phyloP scores from a whole-genome alignment of 2,113 vertebrate species.

The Microcebus tavaratra region DNA sequence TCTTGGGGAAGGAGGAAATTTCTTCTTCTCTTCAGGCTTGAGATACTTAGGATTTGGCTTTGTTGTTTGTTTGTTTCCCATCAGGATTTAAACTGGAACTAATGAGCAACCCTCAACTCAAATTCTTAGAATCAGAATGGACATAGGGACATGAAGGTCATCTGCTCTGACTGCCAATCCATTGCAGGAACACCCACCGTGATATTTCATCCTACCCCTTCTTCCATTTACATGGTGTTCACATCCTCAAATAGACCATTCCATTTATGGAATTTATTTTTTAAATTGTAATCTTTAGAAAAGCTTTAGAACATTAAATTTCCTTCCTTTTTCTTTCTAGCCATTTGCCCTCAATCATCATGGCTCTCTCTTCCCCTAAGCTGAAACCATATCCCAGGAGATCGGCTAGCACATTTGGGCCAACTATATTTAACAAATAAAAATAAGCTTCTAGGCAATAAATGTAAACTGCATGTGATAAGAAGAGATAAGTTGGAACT shows the following conservation, averaged over 20 bases:
- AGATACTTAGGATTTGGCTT: background rate
- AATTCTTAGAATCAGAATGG: background rate
- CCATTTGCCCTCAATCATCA: background rate
- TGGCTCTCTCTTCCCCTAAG: background rate
- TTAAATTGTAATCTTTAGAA: conserved; percentile 2
- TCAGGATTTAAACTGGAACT: background rate
- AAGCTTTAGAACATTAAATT: background rate
- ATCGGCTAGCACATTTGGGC: background rate
- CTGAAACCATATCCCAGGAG: background rate
- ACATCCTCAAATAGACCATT: background rate
- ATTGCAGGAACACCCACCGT: background rate
- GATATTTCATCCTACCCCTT: background rate
- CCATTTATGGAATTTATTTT: background rate
- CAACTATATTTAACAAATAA: background rate
- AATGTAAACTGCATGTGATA: background rate
- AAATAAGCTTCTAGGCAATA: background rate
- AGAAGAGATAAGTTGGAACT: background rate
- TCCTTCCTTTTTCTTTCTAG: background rate
- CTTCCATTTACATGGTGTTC: background rate
- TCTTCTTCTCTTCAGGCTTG: background rate
- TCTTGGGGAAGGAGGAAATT: background rate
- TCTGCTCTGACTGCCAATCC: background rate
- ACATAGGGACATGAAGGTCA: background rate
- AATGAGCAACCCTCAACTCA: background rate
- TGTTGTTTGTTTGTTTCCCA: background rate